These are phyloP conservation scores for Chaetodon trifascialis DNA, from an alignment of 2,113 vertebrate species.

Conservation along the genomic window DNA sequence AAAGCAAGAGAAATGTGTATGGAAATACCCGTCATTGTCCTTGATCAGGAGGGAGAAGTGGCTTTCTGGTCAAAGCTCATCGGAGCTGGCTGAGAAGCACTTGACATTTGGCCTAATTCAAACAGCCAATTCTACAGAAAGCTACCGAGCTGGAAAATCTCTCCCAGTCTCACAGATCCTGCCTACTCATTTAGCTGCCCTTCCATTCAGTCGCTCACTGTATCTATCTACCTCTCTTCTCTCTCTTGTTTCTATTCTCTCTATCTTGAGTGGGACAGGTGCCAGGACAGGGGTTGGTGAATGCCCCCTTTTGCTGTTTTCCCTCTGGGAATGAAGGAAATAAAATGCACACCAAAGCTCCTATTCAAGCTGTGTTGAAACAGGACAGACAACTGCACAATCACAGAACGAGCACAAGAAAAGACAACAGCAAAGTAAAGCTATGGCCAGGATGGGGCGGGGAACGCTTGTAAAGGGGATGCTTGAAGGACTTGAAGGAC, in stretches of 20 bases:
- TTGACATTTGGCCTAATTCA: slow-evolving; percentile 85
- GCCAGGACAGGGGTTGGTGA: slow-evolving; percentile 40
- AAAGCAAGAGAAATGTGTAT: slow-evolving; percentile 67
- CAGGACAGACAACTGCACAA: slow-evolving; percentile 73
- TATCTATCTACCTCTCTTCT: slow-evolving; percentile 51
- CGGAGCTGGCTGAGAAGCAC: slow-evolving; percentile 79
- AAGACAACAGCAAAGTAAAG: slow-evolving; percentile 73
- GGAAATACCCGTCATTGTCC: slow-evolving; percentile 79
- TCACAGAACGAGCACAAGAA: slow-evolving; percentile 72
- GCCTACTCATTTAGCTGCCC: slow-evolving; percentile 51
- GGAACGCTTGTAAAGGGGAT: slow-evolving; percentile 24
- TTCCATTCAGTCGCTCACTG: slow-evolving; percentile 38
- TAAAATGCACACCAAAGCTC: slow-evolving; percentile 64
- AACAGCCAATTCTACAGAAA: slow-evolving; percentile 80
- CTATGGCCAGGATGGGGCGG: slow-evolving; percentile 20
- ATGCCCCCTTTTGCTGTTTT: slow-evolving; percentile 21
- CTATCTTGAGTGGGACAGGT: slow-evolving; percentile 53
- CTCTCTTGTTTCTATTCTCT: slow-evolving; percentile 53
- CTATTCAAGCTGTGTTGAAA: slow-evolving; percentile 65
- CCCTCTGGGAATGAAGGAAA: slow-evolving; percentile 38
- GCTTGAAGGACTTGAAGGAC: slow-evolving; percentile 69
- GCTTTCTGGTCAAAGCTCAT: slow-evolving; percentile 73
- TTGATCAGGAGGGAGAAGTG: slow-evolving; percentile 74
- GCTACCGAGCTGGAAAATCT: slow-evolving; percentile 77
- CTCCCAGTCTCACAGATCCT: slow-evolving; percentile 58